These are phyloP conservation scores for Stomatorhinus ivindoensis DNA, from an alignment of 2,113 vertebrate genomes.

Conservation along the genomic window DNA sequence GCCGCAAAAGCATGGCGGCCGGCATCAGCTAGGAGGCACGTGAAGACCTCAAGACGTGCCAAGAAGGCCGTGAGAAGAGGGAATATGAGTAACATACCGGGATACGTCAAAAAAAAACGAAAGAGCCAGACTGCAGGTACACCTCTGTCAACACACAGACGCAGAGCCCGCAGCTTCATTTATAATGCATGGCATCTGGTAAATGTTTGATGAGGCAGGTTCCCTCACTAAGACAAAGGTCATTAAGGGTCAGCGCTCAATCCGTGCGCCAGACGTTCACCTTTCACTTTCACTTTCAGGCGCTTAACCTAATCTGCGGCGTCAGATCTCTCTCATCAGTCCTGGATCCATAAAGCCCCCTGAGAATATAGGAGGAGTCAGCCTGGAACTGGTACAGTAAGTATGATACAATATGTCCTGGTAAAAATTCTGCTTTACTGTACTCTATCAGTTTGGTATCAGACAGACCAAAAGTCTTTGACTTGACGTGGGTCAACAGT, in stretches of 20 bases:
- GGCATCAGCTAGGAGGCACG: not conserved
- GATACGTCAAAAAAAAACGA: not conserved
- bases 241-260: conserved; percentile 2
- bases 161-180: not conserved
- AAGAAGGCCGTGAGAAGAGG: not conserved
- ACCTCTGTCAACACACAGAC: not conserved
- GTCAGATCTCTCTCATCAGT: not conserved
- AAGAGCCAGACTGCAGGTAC: not conserved
- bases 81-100: not conserved
- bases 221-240: conserved; percentile 3
- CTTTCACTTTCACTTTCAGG: not conserved
- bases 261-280: not conserved
- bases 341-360: not conserved
- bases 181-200: not conserved
- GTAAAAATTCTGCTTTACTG: not conserved
- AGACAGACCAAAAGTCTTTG: not conserved
- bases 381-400: not conserved
- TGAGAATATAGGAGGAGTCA: not conserved
- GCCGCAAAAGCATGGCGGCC: not conserved
- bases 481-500: not conserved
- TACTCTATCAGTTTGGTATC: not conserved
- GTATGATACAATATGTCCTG: not conserved
- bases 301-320: not conserved
- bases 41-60: not conserved
- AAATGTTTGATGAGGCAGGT: conserved; percentile 6